Evolutionary conservation across 2,797 vertebrate genomes (phyloP), one percentile per base, ranked within the genome.

Genomic region (Anabas testudineus): DNA sequence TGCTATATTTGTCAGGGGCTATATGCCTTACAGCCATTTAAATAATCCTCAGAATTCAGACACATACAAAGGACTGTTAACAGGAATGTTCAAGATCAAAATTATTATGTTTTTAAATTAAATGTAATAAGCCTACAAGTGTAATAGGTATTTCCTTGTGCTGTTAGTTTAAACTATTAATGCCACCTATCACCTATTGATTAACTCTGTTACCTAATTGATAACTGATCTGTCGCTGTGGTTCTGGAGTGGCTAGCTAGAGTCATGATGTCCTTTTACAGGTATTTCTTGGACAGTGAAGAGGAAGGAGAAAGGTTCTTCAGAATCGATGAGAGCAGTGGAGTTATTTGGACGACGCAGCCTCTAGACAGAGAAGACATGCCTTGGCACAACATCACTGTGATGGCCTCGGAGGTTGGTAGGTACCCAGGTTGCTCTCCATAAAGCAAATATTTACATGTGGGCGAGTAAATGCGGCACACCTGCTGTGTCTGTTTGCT

Each of bases 351-450:
- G 81, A 99, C 97, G 2, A 94, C 93, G 47, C 95, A 94, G 77
- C 85, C 91, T 67, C 93, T 99, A 88, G 98, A 99, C 92, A 94
- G 97, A 69, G 98, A 99, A 70, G 95, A 96, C 76, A 92, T 87
- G 45, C 90, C 96, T 1, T 97, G 96, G 97, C 96, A 96, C 88
- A 99, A 99, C 90, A 96, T 99, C 88, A 98, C 96, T 59, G 96
- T 98, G 80, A 92, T 94, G 90, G 97, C 97, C 89, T 96, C 96
- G 87, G 98, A 99, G 92, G 94, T 94, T 88, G 97, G 98, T 99
- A 95, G 93, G 91, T 94, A 90, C 65, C 73, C 83, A 60, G 64
- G 36, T 24, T 62, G 10, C 45, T 57, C 57, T 57, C 62, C 49
- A 13, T 69, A 3, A 19, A 48, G 2, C 10, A 3, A 32, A 49